A percentile compares a stretch with the other conserved stretches of the same genome.
Evolutionary conservation across 2,797 vertebrate genomes (phyloP).

Genomic region (Erethizon dorsatum): DNA sequence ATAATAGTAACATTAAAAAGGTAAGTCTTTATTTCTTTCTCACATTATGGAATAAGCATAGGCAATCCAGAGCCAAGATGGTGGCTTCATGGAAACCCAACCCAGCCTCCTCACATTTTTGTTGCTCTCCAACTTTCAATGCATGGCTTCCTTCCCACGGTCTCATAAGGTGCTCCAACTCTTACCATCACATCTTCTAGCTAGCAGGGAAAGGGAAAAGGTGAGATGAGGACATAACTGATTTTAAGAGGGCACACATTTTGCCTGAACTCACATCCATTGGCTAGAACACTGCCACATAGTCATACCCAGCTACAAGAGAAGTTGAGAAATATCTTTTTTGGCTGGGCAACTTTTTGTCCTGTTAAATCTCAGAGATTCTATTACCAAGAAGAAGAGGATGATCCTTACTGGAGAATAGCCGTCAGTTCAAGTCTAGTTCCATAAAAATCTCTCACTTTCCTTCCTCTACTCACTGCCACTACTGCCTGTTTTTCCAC

Average conservation of each 20-base stretch:
- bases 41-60: neutral
- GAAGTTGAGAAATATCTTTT: neutral
- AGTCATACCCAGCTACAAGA: neutral
- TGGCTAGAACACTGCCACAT: neutral
- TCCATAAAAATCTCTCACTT: neutral
- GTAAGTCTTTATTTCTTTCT: neutral
- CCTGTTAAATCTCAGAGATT: neutral
- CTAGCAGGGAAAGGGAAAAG: neutral
- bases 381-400: neutral
- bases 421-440: neutral
- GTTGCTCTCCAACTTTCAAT: neutral
- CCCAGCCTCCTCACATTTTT: neutral
- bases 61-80: neutral
- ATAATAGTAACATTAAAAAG: neutral
- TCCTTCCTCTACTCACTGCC: neutral
- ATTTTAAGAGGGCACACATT: neutral
- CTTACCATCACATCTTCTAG: neutral
- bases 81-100: neutral
- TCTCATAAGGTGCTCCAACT: neutral
- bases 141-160: neutral
- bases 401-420: neutral
- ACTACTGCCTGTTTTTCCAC: neutral
- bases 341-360: neutral
- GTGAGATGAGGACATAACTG: neutral
- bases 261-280: neutral